Percentiles rank a stretch among this genome's conserved stretches.
Conservation (phyloP, 2,113 vertebrate genomes). For the Ammodytes dubius region DNA sequence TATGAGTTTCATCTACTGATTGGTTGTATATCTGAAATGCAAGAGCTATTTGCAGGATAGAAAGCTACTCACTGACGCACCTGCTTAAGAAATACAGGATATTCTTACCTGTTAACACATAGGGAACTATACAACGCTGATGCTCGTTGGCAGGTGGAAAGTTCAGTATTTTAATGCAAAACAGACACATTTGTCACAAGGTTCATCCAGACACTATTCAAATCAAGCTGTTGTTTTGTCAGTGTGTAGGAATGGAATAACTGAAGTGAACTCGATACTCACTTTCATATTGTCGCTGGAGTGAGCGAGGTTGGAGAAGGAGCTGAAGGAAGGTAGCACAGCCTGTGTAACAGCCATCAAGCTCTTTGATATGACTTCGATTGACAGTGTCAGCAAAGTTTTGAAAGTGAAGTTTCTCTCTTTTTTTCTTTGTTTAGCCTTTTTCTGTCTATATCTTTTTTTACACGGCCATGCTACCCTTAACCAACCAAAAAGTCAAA, state of each 20-base stretch:
- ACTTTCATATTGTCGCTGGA: constrained; percentile 79
- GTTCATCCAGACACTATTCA: neutral
- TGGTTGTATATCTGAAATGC: neutral
- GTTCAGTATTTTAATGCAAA: neutral
- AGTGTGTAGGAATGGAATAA: neutral
- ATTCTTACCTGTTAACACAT: neutral
- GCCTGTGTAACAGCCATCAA: constrained; percentile 83
- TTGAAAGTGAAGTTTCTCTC: neutral
- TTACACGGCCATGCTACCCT: constrained; percentile 22
- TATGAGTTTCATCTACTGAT: neutral
- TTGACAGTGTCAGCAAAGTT: constrained; percentile 21
- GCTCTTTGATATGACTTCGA: constrained; percentile 11
- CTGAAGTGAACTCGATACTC: constrained; percentile 43
- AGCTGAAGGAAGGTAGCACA: constrained; percentile 83
- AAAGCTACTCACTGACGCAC: neutral
- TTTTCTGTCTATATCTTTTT: neutral
- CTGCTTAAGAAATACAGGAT: neutral
- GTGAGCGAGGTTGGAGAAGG: constrained; percentile 78
- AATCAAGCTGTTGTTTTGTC: neutral
- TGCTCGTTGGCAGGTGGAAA: neutral
- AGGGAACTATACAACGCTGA: neutral
- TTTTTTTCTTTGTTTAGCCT: neutral
- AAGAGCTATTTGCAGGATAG: neutral
- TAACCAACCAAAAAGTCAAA: constrained; percentile 13
- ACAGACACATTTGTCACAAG: neutral